These are phyloP conservation scores for Hypena proboscidalis DNA, from an alignment of 2,888 invertebrate species.

Conservation along the genomic window DNA sequence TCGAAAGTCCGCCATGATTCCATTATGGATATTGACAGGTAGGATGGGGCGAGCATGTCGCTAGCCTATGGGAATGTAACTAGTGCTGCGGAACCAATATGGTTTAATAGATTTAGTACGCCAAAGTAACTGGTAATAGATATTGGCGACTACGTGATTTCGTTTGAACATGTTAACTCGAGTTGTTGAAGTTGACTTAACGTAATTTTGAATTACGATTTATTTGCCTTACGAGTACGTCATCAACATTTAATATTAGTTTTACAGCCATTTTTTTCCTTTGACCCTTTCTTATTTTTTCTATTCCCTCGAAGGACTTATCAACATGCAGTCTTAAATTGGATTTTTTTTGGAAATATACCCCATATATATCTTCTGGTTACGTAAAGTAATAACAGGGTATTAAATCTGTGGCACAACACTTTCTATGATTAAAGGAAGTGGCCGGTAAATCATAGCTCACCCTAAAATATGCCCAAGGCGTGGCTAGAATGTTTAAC, in stretches of 20 bases:
- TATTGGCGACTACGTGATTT: not conserved
- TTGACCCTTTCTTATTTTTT: too few relatives aligned
- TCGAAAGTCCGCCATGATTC: conserved; percentile 60
- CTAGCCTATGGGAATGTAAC: conserved; percentile 41
- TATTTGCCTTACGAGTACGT: too few relatives aligned
- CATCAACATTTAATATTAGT: too few relatives aligned
- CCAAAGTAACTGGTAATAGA: not conserved
- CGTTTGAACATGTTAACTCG: too few relatives aligned
- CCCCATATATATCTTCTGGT: not conserved
- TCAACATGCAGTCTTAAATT: not conserved
- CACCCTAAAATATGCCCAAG: conserved; percentile 58
- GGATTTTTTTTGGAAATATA: not conserved
- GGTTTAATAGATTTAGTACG: conserved; percentile 12
- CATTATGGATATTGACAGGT: conserved; percentile 75
- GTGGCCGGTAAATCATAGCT: conserved; percentile 63
- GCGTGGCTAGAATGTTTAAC: conserved; percentile 50
- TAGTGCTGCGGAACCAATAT: conserved; percentile 15
- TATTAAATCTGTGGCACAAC: conserved; percentile 49
- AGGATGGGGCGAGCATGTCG: conserved; percentile 36
- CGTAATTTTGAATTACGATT: too few relatives aligned
- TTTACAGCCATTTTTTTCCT: too few relatives aligned
- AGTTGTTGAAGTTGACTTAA: too few relatives aligned
- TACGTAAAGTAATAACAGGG: conserved; percentile 18
- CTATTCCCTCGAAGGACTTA: not conserved
- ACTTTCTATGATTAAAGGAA: conserved; percentile 69